Evolutionary conservation across 2,888 invertebrate species (phyloP), one percentile per base, ranked within the genome.

Genomic region (Agrochola lota): DNA sequence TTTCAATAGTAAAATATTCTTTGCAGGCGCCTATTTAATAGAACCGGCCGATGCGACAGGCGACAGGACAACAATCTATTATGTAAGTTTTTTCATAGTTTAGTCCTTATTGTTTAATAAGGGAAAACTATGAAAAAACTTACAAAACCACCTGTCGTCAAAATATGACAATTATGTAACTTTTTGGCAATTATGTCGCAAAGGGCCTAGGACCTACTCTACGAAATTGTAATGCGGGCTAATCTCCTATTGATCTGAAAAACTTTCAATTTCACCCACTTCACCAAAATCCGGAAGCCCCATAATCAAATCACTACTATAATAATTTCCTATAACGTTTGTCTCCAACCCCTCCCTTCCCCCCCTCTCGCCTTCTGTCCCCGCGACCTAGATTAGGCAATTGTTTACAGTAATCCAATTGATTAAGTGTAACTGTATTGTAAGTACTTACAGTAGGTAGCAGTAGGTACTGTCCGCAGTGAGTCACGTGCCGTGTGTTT

Each of bases 381-480:
- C 66, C 20, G 26, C 69, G 81, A 81, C 87, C 89, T 75, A 88
- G 70, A 79, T 83, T 71, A 62, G 72, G 71, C 62, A 74, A 78
- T 78, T 87, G 84, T 87, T 83, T 83, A 84, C 71, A 79, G 79
- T 83, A 84, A 87, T 85, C 80, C 84, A 83, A 88, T 88, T 86
- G 87, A 88, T 89, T 83, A 84, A 71, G 74, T 67, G 11, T 82
- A 85, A 88, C 89, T 77, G 87, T 81, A 81, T 15, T 49, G 52
- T 52, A 57, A 52, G 68, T 77, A 80, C 43, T 2, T n/a, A 57
- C 57, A 52, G 40, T 35, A 46, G 40, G 8, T 83, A 64, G 40
- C 23, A 15, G 11, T 82, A 77, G 49, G 26, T 57, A 30, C 26
- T 67, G 74, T 59, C 52, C 40, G 11, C 43, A 26, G 57, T 87